phyloP scores from a whole-genome alignment of 2,888 invertebrate species.

The Hirtodrosophila duncani region DNA sequence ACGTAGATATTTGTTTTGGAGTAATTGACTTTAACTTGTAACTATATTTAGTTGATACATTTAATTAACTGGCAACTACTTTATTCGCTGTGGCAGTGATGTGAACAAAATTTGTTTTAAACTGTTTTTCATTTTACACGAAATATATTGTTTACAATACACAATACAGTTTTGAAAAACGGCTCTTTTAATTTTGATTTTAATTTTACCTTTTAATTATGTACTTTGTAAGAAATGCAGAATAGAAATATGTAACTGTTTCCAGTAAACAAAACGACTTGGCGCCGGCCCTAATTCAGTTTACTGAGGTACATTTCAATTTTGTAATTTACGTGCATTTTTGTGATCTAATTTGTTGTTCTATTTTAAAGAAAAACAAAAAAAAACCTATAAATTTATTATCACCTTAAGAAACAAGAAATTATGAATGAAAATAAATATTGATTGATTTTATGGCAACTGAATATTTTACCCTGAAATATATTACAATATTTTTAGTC shows the following conservation, averaged over 20 bases:
- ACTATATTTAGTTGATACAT: conserved; percentile 10
- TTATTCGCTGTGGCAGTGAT: conserved; percentile 41
- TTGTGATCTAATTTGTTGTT: conserved; percentile 75
- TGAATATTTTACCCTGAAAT: conserved; percentile 40
- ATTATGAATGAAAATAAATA: conserved; percentile 42
- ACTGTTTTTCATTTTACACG: conserved; percentile 31
- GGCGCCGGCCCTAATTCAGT: too few relatives aligned
- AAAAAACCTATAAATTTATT: conserved; percentile 34
- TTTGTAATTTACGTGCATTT: conserved; percentile 74
- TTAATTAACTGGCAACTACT: conserved; percentile 20
- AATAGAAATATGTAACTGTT: conserved; percentile 26
- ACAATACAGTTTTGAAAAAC: too few relatives aligned
- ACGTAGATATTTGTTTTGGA: conserved; percentile 29
- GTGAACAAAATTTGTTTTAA: conserved; percentile 42
- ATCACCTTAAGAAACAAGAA: conserved; percentile 42
- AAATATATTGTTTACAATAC: conserved; percentile 1
- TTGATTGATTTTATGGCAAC: conserved; percentile 61
- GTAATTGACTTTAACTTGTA: conserved; percentile 12
- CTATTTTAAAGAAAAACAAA: conserved; percentile 63
- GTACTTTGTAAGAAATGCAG: conserved; percentile 26
- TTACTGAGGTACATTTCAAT: conserved; percentile 56
- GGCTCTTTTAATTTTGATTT: conserved; percentile 24
- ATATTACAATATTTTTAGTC: conserved; percentile 46
- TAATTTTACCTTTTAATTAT: conserved; percentile 6
- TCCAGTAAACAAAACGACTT: too few relatives aligned